phyloP scores from a whole-genome alignment of 2,888 invertebrate species.

The Acanthoscelides obtectus region DNA sequence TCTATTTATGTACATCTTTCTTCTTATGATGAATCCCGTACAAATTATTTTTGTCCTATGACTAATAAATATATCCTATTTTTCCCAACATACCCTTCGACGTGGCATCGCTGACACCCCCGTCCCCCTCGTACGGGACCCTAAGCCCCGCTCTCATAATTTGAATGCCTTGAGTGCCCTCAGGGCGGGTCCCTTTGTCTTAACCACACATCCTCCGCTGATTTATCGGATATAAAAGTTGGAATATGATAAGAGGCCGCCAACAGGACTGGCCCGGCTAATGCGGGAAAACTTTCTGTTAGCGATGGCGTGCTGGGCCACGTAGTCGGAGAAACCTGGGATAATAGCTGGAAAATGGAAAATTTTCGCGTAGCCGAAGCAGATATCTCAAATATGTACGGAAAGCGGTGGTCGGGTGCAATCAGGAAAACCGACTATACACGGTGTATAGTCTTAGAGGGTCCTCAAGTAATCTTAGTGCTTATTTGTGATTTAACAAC shows the following conservation, averaged over 20 bases:
- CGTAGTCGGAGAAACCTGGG: background rate
- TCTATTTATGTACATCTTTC: too few species aligned
- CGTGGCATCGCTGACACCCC: background rate
- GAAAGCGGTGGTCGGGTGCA: too few species aligned
- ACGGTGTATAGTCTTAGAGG: too few species aligned
- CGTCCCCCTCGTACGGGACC: background rate
- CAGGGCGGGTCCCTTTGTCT: background rate
- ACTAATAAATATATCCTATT: too few species aligned
- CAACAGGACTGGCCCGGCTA: background rate
- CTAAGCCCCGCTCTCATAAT: background rate
- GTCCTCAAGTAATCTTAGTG: too few species aligned
- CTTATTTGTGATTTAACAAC: too few species aligned
- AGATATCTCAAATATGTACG: background rate
- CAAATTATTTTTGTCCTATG: too few species aligned
- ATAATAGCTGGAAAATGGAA: background rate
- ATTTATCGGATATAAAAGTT: background rate
- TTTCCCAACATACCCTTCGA: too few species aligned
- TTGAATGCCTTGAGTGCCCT: background rate
- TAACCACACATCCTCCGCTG: background rate
- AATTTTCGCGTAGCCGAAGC: background rate
- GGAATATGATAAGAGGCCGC: background rate
- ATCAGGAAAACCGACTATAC: too few species aligned
- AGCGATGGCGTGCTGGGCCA: background rate
- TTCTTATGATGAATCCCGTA: too few species aligned
- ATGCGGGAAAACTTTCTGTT: background rate